These are phyloP conservation scores for Dynastes hyllus DNA, from an alignment of 2,888 invertebrate genomes.

Conservation along the genomic window DNA sequence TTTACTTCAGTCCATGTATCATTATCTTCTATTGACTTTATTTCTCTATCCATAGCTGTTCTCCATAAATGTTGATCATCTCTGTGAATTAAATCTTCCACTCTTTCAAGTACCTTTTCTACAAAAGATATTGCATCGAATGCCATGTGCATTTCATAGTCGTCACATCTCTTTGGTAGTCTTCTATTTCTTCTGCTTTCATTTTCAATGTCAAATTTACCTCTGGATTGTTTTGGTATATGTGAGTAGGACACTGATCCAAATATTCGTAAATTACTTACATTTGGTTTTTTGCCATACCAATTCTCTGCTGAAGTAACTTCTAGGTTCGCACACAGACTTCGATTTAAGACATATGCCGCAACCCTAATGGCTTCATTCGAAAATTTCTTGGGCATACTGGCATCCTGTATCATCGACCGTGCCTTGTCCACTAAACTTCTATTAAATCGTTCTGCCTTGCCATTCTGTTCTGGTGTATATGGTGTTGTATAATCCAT, in stretches of 20 bases:
- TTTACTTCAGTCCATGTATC: background rate
- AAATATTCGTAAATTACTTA: conserved; percentile 51
- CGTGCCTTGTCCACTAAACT: conserved; percentile 52
- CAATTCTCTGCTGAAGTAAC: conserved; percentile 51
- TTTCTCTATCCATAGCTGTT: conserved; percentile 2
- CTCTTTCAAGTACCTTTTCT: background rate
- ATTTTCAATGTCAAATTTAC: background rate
- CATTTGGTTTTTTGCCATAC: conserved; percentile 48
- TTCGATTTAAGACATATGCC: conserved; percentile 50
- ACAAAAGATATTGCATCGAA: conserved; percentile 16
- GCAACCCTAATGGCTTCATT: conserved; percentile 49
- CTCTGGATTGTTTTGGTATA: conserved; percentile 44
- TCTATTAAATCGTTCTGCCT: conserved; percentile 53
- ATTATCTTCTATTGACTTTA: conserved; percentile 7
- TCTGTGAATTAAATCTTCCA: background rate
- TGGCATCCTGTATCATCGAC: conserved; percentile 52
- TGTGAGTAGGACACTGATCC: conserved; percentile 49
- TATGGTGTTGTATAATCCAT: conserved; percentile 51
- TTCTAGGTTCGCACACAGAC: conserved; percentile 6
- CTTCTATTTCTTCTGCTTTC: background rate
- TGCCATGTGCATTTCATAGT: conserved; percentile 25
- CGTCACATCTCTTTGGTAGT: background rate
- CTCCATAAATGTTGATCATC: background rate
- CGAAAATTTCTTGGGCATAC: conserved; percentile 51
- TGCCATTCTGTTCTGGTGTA: conserved; percentile 52